phyloP scores from a whole-genome alignment of 92 coral and sea anemone genomes.

The Epizoanthus rinbou region DNA sequence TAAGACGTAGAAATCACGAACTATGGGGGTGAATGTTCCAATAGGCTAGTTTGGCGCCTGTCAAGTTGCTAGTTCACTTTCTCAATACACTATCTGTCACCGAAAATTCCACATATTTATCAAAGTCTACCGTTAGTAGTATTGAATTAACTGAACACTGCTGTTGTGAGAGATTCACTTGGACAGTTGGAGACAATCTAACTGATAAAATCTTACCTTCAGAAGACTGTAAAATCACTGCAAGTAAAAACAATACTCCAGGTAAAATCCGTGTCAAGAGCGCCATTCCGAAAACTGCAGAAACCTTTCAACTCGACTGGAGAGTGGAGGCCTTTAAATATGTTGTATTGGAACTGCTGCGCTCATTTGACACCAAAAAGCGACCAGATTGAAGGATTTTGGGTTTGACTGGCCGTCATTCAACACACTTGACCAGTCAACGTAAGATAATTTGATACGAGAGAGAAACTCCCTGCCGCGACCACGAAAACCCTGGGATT shows the following conservation, averaged over 20 bases:
- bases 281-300: slow-evolving; percentile 8
- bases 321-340: background rate
- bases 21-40: background rate
- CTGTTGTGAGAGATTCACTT: background rate
- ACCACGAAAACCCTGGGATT: slow-evolving; percentile 28
- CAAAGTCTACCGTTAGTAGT: background rate
- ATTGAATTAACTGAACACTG: background rate
- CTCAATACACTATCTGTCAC: background rate
- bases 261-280: background rate
- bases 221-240: slow-evolving; percentile 13
- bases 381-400: slow-evolving; percentile 23
- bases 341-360: slow-evolving; percentile 20
- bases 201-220: slow-evolving; percentile 14
- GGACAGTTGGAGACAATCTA: background rate
- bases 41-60: background rate
- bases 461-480: slow-evolving; percentile 6
- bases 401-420: slow-evolving; percentile 30
- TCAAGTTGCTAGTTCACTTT: background rate
- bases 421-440: slow-evolving; percentile 32
- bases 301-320: slow-evolving; percentile 33
- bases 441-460: slow-evolving; percentile 32
- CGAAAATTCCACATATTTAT: slow-evolving; percentile 3
- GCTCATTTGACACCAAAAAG: slow-evolving; percentile 17
- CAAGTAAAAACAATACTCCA: background rate
- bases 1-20: slow-evolving; percentile 12